Evolutionary conservation across 1,140 invertebrate species (phyloP).

Genomic region (Papilio polytes): DNA sequence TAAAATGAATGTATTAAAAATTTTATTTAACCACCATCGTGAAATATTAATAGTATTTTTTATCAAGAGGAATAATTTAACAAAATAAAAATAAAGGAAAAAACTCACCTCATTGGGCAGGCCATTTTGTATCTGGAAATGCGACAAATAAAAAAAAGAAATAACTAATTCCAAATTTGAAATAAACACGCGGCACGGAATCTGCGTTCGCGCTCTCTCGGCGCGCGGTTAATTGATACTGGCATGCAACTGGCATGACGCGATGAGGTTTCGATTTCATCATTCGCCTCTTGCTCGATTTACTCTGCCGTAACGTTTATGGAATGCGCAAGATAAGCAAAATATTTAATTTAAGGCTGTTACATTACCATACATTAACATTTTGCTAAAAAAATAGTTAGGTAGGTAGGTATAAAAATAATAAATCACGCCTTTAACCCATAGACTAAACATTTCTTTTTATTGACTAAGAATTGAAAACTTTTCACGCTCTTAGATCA

Average conservation of each 20-base stretch:
- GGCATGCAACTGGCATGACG: background rate
- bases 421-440: too few relatives aligned
- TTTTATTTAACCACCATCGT: too few relatives aligned
- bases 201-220: conserved; percentile 3
- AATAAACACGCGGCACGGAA: conserved; percentile 26
- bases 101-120: conserved; percentile 71
- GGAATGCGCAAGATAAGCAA: conserved; percentile 29
- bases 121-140: conserved; percentile 55
- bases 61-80: conserved; percentile 7
- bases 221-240: conserved; percentile 23
- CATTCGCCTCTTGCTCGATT: conserved; percentile 16
- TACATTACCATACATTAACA: too few relatives aligned
- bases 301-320: background rate
- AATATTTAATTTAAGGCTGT: background rate
- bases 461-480: too few relatives aligned
- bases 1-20: too few relatives aligned
- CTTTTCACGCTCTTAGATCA: too few relatives aligned
- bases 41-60: too few relatives aligned
- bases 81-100: conserved; percentile 40
- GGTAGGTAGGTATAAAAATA: too few relatives aligned
- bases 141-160: background rate
- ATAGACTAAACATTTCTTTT: too few relatives aligned
- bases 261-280: conserved; percentile 24
- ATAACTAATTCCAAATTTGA: conserved; percentile 23
- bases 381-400: background rate